These are phyloP conservation scores for Halictus rubicundus DNA, from an alignment of 1,140 invertebrate genomes.

Conservation along the genomic window DNA sequence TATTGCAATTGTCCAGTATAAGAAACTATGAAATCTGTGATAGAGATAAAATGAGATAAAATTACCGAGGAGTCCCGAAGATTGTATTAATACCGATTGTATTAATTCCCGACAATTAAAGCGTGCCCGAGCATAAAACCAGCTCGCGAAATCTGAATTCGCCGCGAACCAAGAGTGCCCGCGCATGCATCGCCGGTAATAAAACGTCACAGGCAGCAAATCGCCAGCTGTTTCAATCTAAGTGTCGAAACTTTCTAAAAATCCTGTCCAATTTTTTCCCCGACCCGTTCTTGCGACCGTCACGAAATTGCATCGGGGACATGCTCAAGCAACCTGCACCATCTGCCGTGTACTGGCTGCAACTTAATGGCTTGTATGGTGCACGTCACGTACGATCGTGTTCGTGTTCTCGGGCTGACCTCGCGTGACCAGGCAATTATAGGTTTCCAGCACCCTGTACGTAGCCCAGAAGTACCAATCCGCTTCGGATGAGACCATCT, in stretches of 20 bases:
- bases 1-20: no score
- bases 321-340: constrained; percentile 54
- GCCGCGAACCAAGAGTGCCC: not conserved
- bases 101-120: not conserved
- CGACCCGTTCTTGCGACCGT: constrained; percentile 35
- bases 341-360: constrained; percentile 57
- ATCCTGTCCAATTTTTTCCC: constrained; percentile 17
- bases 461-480: constrained; percentile 58
- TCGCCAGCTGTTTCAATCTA: not conserved
- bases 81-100: not conserved
- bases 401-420: constrained; percentile 63
- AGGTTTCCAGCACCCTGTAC: constrained; percentile 57
- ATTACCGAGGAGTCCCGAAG: not conserved
- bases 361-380: constrained; percentile 59
- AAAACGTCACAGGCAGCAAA: not conserved
- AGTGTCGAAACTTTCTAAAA: constrained; percentile 22
- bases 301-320: constrained; percentile 50
- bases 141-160: not conserved
- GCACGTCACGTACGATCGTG: constrained; percentile 64
- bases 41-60: no score
- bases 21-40: no score
- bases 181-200: not conserved
- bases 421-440: constrained; percentile 66
- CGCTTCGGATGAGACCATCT: constrained; percentile 44
- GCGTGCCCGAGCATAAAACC: not conserved